phyloP scores from a whole-genome alignment of 2,797 vertebrate species.

The Coendou prehensilis region DNA sequence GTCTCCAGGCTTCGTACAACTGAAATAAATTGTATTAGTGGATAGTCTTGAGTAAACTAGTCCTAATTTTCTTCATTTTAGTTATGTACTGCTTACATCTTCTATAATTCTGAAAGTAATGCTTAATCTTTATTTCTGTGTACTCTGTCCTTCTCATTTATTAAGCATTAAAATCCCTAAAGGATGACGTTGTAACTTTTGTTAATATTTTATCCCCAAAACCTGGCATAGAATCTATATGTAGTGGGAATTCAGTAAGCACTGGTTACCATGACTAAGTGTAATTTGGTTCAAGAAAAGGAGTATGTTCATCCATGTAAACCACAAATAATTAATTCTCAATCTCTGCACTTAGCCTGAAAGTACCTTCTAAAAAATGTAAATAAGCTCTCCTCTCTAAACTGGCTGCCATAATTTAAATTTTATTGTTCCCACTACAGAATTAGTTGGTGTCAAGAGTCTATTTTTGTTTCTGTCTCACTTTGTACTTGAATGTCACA shows the following conservation, averaged over 20 bases:
- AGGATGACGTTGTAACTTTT: background rate
- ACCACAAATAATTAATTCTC: background rate
- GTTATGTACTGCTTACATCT: background rate
- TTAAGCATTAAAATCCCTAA: background rate
- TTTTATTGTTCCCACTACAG: background rate
- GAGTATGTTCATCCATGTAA: background rate
- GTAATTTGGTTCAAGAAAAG: constrained; percentile 11
- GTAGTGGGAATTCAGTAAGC: background rate
- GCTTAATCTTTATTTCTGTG: background rate
- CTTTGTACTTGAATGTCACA: constrained; percentile 56
- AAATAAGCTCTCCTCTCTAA: background rate
- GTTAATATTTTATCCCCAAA: constrained; percentile 29
- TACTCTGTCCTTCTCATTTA: background rate
- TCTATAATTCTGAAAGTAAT: constrained; percentile 7
- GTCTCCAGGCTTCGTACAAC: background rate
- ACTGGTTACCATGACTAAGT: background rate
- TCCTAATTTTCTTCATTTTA: background rate
- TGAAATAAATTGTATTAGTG: background rate
- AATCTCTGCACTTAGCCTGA: background rate
- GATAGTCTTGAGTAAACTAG: background rate
- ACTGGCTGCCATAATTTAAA: background rate
- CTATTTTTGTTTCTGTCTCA: background rate
- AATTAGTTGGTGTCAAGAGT: background rate
- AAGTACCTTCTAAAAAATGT: background rate
- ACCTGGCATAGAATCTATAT: background rate